Conservation (phyloP, 2,113 vertebrate genomes). For the Scolopax mira region DNA sequence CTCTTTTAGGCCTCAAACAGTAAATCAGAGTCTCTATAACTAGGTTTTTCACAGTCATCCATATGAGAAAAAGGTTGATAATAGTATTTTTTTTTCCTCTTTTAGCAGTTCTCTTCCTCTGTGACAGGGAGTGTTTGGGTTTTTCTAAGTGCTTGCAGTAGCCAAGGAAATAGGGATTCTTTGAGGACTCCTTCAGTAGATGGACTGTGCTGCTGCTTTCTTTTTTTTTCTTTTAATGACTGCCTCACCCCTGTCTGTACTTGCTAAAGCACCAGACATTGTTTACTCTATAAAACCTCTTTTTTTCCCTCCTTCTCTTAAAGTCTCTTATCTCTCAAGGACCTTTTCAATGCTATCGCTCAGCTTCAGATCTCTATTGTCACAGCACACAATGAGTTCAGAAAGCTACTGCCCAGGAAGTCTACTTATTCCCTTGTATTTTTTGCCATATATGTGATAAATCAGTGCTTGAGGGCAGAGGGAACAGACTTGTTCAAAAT, state of each 20-base stretch:
- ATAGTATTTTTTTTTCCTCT: not conserved
- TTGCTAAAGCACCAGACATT: not conserved
- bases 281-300: not conserved
- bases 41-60: not conserved
- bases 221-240: not conserved
- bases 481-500: not conserved
- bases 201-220: not conserved
- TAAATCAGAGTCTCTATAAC: not conserved
- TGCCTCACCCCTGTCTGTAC: not conserved
- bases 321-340: not conserved
- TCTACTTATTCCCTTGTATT: not conserved
- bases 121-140: not conserved
- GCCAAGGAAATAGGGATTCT: not conserved
- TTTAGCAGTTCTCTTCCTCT: not conserved
- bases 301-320: not conserved
- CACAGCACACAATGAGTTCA: not conserved
- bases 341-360: not conserved
- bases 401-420: not conserved
- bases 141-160: not conserved
- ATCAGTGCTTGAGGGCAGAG: not conserved
- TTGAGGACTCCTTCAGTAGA: not conserved
- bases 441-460: not conserved
- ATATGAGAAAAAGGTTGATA: not conserved
- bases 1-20: not conserved
- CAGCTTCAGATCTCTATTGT: not conserved